These are phyloP conservation scores for Horisme vitalbata DNA, from an alignment of 2,888 invertebrate genomes.

Conservation along the genomic window DNA sequence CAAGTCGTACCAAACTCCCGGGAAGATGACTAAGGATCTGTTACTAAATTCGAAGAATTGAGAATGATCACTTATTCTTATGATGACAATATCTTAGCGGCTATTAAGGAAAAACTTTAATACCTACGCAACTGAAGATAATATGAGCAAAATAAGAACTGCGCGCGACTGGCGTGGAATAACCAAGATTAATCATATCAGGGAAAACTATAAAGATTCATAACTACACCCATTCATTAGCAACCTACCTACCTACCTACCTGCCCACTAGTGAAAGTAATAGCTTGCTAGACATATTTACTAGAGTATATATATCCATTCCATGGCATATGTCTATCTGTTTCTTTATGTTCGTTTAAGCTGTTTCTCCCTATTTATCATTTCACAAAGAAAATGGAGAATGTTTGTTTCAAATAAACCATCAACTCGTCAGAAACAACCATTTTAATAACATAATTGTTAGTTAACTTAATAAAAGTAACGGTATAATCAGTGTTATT, in stretches of 20 bases:
- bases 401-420: too few relatives aligned
- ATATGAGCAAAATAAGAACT: background rate
- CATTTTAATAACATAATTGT: background rate
- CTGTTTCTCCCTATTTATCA: too few relatives aligned
- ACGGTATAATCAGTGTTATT: constrained; percentile 3
- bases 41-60: constrained; percentile 3
- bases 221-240: background rate
- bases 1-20: background rate
- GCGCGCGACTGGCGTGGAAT: background rate
- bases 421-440: background rate
- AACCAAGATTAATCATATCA: background rate
- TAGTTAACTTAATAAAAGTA: constrained; percentile 1
- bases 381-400: background rate
- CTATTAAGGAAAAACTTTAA: background rate
- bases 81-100: background rate
- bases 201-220: background rate
- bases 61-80: background rate
- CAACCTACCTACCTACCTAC: background rate
- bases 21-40: constrained; percentile 3
- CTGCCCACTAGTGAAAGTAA: too few relatives aligned
- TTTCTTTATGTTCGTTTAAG: too few relatives aligned
- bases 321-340: too few relatives aligned
- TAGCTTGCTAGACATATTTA: background rate
- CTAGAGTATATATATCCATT: too few relatives aligned
- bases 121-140: background rate